phyloP scores from a whole-genome alignment of 2,888 invertebrate species.

The Oscheius sp. region DNA sequence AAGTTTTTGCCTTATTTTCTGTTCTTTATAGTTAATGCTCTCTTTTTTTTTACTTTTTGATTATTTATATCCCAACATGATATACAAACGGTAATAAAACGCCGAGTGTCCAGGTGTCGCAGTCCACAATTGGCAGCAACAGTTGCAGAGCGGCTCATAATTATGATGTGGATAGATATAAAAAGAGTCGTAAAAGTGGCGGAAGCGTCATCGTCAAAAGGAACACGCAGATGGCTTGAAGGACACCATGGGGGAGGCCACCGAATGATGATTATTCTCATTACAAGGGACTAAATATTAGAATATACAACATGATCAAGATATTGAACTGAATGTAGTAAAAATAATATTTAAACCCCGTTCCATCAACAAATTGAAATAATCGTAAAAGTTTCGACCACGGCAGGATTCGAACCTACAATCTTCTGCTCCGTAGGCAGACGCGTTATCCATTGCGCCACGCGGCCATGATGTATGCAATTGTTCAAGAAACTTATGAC shows the following conservation, averaged over 20 bases:
- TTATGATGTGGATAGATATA: slow-evolving; percentile 28
- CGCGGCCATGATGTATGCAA: slow-evolving; percentile 33
- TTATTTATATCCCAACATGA: no score
- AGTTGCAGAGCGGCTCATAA: slow-evolving; percentile 30
- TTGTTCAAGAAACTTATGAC: neutral
- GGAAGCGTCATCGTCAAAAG: slow-evolving; percentile 20
- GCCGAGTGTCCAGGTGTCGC: slow-evolving; percentile 1
- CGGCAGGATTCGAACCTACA: slow-evolving; percentile 71
- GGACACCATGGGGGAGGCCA: neutral
- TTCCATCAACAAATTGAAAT: no score
- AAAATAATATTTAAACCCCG: no score
- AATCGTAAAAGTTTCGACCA: no score
- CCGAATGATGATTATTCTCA: neutral
- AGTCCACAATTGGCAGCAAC: slow-evolving; percentile 9
- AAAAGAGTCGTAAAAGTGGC: slow-evolving; percentile 30
- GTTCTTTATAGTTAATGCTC: no score
- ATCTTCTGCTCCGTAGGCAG: slow-evolving; percentile 60
- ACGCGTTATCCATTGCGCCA: slow-evolving; percentile 66
- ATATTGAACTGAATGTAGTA: neutral
- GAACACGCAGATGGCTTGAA: slow-evolving; percentile 29
- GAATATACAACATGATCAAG: neutral
- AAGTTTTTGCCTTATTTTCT: no score
- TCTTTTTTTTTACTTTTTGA: no score
- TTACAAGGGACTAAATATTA: neutral
- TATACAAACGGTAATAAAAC: no score